Base-by-base conservation (phyloP, 2,113 vertebrate species). In the Salvelinus fontinalis region DNA sequence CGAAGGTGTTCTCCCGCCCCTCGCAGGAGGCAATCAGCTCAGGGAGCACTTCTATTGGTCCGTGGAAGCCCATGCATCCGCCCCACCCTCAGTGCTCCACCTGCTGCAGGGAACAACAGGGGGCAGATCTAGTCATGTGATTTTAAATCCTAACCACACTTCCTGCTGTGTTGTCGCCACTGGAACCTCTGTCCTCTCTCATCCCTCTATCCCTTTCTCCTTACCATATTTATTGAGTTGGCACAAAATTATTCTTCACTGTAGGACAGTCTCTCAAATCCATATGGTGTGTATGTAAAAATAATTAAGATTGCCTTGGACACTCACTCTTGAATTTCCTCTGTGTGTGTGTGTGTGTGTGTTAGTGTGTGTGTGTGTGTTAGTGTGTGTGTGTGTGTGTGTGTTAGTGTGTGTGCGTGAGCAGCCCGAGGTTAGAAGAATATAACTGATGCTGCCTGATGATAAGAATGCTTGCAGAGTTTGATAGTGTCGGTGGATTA, bases 31-130 rank as follows among this genome's bases (percentile, higher is more conserved):
- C 94, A 9, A 99, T 94, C 73, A 99, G 92, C 81, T 99, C 96
- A 9, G 97, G 98, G 84, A 99, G 96, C 82, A 93, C 95, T 85
- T 99, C 96, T 0, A 98, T 90, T 34, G 95, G 91, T 16, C 95
- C 92, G 14, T 79, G 90, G 83, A 89, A 91, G 73, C 88, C 89
- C 68, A 86, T 73, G 4, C 0, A 76, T 16, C 78, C 27, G 0
- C 88, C 81, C 76, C 83, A 94, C 20, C 75, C 90, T 79, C 85
- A 82, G 93, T 89, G 44, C 84, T 90, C 90, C 95, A 96, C 84
- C 95, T 97, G 88, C 97, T 99, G 71, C 2, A 0, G 74, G 78
- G 83, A 72, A 74, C 48, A 85, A 76, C 34, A 83, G 81, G 44
- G 39, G 39, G 39, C 9, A 44, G 39, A 44, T 18, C 22, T 13